Base-by-base conservation (phyloP, 2,113 vertebrate genomes). In the Camelus bactrianus region DNA sequence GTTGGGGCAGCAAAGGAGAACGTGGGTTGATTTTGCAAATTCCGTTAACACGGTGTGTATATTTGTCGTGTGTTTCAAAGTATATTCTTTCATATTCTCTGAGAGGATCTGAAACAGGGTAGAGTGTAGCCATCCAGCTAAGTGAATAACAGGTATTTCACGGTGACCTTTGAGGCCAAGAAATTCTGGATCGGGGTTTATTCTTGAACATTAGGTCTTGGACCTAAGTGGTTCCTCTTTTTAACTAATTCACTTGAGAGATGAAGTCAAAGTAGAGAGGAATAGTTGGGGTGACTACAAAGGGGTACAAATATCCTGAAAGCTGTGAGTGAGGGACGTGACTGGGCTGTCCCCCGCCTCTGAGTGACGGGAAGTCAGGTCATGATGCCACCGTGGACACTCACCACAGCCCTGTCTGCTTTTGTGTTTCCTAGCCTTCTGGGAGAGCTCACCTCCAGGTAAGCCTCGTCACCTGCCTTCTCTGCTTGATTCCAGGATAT, bases 401-500 rank as follows among this genome's bases (percentile, higher is more conserved):
- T 92, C 64, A 65, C 75, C 54, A 12, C 26, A 77, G 32, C 30
- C 20, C 17, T 75, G 2, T 93, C 62, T 81, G 42, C 91, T 93
- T 67, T 97, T 97, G 89, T 96, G 38, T 95, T 97, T 94, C 75
- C 48, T 95, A 99, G 99, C 76, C 96, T 99, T 81, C 98, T 99
- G 90, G 99, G 99, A 97, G 99, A 99, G 62, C 97, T 99, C 89
- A 98, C 98, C 22, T 98, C 98, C 97, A 99, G 99, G 99, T 99
- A 99, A 98, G 97, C 42, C 56, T 38, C 3, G 0, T 64, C 1
- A 1, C 35, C 9, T 60, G 70, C 46, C 86, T 87, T 35, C 10
- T 95, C 93, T 91, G n/a, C 54, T 35, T 13, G 70, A 10, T 64
- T 69, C 50, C 13, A 3, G 42, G 19, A 14, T 12, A 0, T 26